Evolutionary conservation across 2,888 invertebrate species (phyloP).

Genomic region (Galerucella pusilla): DNA sequence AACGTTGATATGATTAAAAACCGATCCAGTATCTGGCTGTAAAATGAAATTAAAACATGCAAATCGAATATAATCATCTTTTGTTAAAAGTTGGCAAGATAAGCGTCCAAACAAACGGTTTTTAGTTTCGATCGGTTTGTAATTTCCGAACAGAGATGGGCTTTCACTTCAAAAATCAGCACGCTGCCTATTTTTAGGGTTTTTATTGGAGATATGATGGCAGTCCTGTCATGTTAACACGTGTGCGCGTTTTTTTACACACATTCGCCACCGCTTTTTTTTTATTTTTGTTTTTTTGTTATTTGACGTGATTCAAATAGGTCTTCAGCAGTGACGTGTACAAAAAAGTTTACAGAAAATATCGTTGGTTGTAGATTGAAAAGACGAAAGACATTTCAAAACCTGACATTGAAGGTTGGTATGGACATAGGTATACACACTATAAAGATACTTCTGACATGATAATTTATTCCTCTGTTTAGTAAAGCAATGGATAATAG

Average conservation of each 20-base stretch:
- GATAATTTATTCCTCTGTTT: too few species aligned
- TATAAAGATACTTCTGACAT: too few species aligned
- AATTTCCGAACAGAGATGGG: conserved; percentile 59
- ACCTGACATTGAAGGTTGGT: too few species aligned
- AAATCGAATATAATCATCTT: conserved; percentile 12
- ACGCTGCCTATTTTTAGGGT: conserved; percentile 56
- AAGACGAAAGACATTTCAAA: too few species aligned
- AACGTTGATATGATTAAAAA: background rate
- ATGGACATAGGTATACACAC: too few species aligned
- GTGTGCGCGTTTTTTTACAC: conserved; percentile 50
- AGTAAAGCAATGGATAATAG: too few species aligned
- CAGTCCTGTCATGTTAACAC: conserved; percentile 61
- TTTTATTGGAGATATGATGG: conserved; percentile 59
- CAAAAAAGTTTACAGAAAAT: background rate
- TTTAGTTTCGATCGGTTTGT: conserved; percentile 56
- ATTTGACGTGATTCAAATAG: conserved; percentile 51
- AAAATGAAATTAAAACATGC: conserved; percentile 6
- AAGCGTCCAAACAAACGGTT: conserved; percentile 43
- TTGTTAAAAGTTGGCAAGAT: conserved; percentile 28
- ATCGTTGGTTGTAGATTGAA: background rate
- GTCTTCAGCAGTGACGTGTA: background rate
- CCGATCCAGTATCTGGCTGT: conserved; percentile 3
- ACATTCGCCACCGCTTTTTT: conserved; percentile 34
- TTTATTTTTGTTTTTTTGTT: conserved; percentile 52
- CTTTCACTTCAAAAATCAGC: conserved; percentile 50